Percentiles rank a stretch among this genome's conserved stretches.
phyloP scores from a whole-genome alignment of 2,113 vertebrate species.

The Clarias magur region DNA sequence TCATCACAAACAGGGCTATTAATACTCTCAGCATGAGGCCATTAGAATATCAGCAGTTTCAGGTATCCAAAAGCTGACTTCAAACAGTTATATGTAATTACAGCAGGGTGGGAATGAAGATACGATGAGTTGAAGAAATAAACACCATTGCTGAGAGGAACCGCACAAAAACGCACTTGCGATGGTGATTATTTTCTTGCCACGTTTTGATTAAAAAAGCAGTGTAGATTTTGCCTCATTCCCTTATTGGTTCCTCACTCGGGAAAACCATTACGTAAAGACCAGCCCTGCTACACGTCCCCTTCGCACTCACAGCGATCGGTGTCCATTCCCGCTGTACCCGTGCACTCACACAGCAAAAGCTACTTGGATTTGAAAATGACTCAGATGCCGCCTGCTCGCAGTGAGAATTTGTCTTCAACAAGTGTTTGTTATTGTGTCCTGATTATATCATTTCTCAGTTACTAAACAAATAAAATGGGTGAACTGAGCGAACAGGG shows the following conservation, averaged over 20 bases:
- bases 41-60: conserved; percentile 73
- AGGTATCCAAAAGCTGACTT: conserved; percentile 71
- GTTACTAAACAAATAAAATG: not conserved
- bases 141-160: conserved; percentile 49
- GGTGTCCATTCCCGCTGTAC: not conserved
- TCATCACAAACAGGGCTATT: conserved; percentile 65
- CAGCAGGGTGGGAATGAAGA: conserved; percentile 75
- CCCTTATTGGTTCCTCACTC: not conserved
- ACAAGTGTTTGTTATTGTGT: not conserved
- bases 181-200: not conserved
- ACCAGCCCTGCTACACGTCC: not conserved
- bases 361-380: not conserved
- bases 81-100: conserved; percentile 81
- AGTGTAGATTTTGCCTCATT: not conserved
- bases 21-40: conserved; percentile 75
- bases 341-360: not conserved
- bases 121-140: conserved; percentile 67
- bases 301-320: not conserved
- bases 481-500: not conserved
- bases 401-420: not conserved
- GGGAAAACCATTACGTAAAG: not conserved
- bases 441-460: not conserved
- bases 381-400: not conserved
- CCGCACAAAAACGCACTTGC: not conserved
- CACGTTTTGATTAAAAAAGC: not conserved